Evolutionary conservation across 2,888 invertebrate genomes (phyloP).

Genomic region (Oxyscelio sp.): DNA sequence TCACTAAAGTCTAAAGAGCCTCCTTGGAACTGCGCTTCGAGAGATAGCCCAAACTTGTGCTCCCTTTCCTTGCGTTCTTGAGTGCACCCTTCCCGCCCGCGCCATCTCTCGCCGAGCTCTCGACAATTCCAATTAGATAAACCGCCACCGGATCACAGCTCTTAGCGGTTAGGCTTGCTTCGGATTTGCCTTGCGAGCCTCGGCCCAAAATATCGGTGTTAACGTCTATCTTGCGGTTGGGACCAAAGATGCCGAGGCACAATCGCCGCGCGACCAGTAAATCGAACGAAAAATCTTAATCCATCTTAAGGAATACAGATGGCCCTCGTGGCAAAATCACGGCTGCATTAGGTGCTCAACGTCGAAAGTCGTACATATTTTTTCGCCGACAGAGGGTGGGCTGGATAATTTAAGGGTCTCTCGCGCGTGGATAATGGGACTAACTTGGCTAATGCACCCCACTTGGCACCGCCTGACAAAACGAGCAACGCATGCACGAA

Average conservation of each 20-base stretch:
- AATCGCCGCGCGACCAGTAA: slow-evolving; percentile 30
- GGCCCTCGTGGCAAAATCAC: slow-evolving; percentile 54
- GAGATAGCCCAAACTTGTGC: slow-evolving; percentile 87
- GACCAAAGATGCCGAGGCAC: slow-evolving; percentile 34
- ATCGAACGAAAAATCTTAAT: neutral
- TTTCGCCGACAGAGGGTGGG: slow-evolving; percentile 84
- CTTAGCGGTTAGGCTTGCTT: slow-evolving; percentile 83
- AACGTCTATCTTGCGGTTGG: slow-evolving; percentile 69
- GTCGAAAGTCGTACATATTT: slow-evolving; percentile 86
- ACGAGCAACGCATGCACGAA: slow-evolving; percentile 67
- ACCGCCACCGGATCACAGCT: slow-evolving; percentile 86
- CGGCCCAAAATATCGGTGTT: slow-evolving; percentile 75
- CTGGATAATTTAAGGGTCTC: slow-evolving; percentile 88
- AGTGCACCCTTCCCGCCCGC: slow-evolving; percentile 55
- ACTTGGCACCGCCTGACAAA: slow-evolving; percentile 84
- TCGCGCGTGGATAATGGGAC: slow-evolving; percentile 88
- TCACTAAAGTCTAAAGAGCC: slow-evolving; percentile 87
- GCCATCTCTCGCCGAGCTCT: slow-evolving; percentile 79
- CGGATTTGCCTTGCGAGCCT: slow-evolving; percentile 72
- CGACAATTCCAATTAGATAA: slow-evolving; percentile 88
- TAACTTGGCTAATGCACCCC: slow-evolving; percentile 87
- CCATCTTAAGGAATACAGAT: neutral
- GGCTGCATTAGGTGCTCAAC: slow-evolving; percentile 63
- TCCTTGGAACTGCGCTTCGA: slow-evolving; percentile 85
- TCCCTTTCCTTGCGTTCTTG: slow-evolving; percentile 59